phyloP scores from a whole-genome alignment of 1,140 invertebrate genomes.

The Pantala flavescens region DNA sequence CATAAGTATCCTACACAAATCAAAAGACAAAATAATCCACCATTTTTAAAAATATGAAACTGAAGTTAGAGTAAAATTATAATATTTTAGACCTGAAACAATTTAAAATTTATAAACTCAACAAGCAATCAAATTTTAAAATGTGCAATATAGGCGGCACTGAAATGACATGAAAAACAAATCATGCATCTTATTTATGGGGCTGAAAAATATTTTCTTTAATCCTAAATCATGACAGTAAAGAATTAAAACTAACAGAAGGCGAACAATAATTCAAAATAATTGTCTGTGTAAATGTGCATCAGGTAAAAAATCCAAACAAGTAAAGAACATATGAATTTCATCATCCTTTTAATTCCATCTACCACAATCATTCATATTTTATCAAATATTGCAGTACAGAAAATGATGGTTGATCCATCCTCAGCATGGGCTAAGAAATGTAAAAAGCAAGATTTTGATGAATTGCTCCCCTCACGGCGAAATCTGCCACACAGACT shows the following conservation, averaged over 20 bases:
- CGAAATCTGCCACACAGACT: not conserved
- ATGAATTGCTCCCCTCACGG: not conserved
- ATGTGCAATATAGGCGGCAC: not conserved
- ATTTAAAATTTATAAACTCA: constrained; percentile 1
- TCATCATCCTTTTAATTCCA: not conserved
- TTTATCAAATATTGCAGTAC: not conserved
- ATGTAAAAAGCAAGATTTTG: not conserved
- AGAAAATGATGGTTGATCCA: constrained; percentile 6
- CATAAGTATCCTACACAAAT: too few relatives aligned
- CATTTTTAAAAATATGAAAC: too few relatives aligned
- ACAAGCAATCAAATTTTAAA: not conserved
- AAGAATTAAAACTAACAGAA: not conserved
- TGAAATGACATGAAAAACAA: constrained; percentile 9
- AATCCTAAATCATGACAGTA: not conserved
- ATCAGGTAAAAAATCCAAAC: not conserved
- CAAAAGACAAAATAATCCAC: too few relatives aligned
- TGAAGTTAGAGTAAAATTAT: too few relatives aligned
- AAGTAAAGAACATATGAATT: not conserved
- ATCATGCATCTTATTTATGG: not conserved
- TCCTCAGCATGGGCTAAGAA: constrained; percentile 8
- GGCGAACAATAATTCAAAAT: not conserved
- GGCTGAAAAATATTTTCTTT: not conserved
- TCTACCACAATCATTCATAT: not conserved
- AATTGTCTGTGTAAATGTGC: constrained; percentile 1
- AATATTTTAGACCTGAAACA: constrained; percentile 1